A percentile compares a stretch with the other conserved stretches of the same genome.
phyloP scores from a whole-genome alignment of 2,888 invertebrate genomes.

The Pachliopta kotzebuea region DNA sequence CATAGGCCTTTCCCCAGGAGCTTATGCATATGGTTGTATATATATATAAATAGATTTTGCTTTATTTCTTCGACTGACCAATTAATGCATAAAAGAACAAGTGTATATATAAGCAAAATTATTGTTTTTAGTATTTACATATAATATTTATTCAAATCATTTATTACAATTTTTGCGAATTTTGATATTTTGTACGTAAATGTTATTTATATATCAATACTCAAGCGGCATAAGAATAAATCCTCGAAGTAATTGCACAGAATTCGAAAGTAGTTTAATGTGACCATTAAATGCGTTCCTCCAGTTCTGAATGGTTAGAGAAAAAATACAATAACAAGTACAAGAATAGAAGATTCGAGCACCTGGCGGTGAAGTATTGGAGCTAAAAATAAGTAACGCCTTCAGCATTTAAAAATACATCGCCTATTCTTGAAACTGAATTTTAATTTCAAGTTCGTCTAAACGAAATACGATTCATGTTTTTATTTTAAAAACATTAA shows the following conservation, averaged over 20 bases:
- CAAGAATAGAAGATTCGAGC: conserved; percentile 17
- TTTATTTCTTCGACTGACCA: too few species aligned
- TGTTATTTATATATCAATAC: neutral
- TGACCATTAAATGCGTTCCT: conserved; percentile 23
- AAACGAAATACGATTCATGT: neutral
- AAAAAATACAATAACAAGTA: conserved; percentile 25
- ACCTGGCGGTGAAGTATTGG: conserved; percentile 15
- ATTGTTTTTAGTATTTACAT: too few species aligned
- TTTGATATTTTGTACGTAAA: too few species aligned
- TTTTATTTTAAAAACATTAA: neutral
- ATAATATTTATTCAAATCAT: too few species aligned
- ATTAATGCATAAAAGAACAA: too few species aligned
- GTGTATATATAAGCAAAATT: too few species aligned
- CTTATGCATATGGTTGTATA: too few species aligned
- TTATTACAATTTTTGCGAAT: too few species aligned
- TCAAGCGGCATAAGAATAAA: conserved; percentile 14
- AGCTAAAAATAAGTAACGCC: conserved; percentile 14
- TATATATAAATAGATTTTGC: too few species aligned
- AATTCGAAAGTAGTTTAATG: conserved; percentile 25
- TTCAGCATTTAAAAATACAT: conserved; percentile 6
- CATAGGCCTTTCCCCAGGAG: too few species aligned
- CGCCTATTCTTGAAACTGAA: conserved; percentile 3
- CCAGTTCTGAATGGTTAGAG: conserved; percentile 20
- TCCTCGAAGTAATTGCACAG: conserved; percentile 17
- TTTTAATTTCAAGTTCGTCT: neutral